Evolutionary conservation across 2,113 vertebrate genomes (phyloP).

Genomic region (Malurus elegans): DNA sequence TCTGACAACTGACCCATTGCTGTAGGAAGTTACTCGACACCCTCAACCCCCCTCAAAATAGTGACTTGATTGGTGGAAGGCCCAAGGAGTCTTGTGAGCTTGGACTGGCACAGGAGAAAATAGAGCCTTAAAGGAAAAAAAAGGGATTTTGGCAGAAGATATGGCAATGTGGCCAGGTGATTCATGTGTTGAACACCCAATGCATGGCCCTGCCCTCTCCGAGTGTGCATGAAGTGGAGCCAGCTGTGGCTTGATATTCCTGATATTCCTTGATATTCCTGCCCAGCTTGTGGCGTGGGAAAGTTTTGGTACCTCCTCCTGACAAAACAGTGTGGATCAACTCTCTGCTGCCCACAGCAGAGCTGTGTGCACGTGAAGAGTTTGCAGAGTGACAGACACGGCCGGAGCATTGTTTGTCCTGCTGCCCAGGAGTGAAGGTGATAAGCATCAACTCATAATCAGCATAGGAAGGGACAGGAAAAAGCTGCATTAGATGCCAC

Average conservation of each 20-base stretch:
- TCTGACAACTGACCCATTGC: background rate
- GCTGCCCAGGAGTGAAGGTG: background rate
- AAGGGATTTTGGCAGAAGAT: background rate
- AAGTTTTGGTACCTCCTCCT: background rate
- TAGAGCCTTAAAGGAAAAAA: background rate
- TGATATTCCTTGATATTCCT: background rate
- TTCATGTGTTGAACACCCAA: background rate
- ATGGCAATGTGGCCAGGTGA: background rate
- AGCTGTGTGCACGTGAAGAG: background rate
- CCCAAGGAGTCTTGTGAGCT: background rate
- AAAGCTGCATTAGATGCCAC: background rate
- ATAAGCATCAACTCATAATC: background rate
- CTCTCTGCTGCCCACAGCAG: background rate
- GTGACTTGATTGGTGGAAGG: background rate
- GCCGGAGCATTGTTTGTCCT: accelerated
- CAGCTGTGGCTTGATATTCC: background rate
- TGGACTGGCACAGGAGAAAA: background rate
- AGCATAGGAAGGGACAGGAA: background rate
- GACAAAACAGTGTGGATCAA: background rate
- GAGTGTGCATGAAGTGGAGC: background rate
- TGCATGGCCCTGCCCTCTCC: background rate
- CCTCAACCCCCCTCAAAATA: background rate
- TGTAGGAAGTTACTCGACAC: background rate
- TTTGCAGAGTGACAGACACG: background rate
- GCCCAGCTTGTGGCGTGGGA: accelerated